Evolutionary conservation across 2,797 vertebrate genomes (phyloP), one percentile per base, ranked within the genome.

Genomic region (Oreochromis grahami): DNA sequence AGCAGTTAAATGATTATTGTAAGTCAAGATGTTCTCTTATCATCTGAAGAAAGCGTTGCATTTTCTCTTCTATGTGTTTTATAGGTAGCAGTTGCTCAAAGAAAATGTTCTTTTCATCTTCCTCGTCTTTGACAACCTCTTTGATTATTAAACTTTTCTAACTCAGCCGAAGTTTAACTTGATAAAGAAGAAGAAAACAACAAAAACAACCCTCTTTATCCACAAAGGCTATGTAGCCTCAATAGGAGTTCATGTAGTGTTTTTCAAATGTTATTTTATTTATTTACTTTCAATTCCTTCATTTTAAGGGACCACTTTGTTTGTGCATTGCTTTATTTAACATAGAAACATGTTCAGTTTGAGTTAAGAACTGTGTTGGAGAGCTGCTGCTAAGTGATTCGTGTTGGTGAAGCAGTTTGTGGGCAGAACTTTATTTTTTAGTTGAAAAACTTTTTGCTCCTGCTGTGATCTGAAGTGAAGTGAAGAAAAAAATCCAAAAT

Each of bases 381-480:
- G 17, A n/a, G 17, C n/a, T 56, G 2, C 12, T 17, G 4, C 32
- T 76, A 21, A 87, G 80, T 45, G 51, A 11, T 70, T 51, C 14
- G 12, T 4, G 3, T 41, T 14, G 2, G 36, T 17, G n/a, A 48
- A 43, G 8, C 50, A 38, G 24, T 88, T 84, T 68, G 29, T 29
- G 10, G 5, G 51, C 72, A 74, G 26, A 87, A 78, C 60, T 81
- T 76, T 4, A 5, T 8, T 11, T 36, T 21, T 34, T 32, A 72
- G 45, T 79, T 10, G 38, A 79, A 55, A 55, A 89, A 88, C 51
- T 82, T 87, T 84, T 41, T 76, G 45, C 50, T 60, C 74, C 48
- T 52, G 58, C 70, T 81, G 17, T 77, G 76, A 86, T 80, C 48
- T 77, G 50, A 74, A 74, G 68, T 74, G 43, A 89, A 77, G 76